Base-by-base conservation (phyloP, 2,888 invertebrate genomes). In the Anthophora plumipes region DNA sequence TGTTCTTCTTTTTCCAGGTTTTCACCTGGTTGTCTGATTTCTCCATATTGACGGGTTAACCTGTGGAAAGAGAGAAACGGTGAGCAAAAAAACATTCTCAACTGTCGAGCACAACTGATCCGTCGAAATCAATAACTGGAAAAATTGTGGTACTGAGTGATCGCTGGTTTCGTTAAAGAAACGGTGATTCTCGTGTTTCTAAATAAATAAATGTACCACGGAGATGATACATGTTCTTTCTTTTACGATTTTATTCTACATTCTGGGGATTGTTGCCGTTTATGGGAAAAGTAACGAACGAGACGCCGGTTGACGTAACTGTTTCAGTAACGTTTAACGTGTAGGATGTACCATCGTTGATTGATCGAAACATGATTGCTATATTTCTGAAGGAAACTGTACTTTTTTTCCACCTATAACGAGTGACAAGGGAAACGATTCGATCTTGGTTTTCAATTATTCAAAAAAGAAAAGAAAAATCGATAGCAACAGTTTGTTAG, bases 11-110 rank as follows among this genome's bases (percentile, higher is more conserved):
- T 76, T 91, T 89, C 69, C 86, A 77, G 52, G 77, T 73, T 61
- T 89, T 91, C 64, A 82, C 41, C 57, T 90, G 90, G 64, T 83
- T 86, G 39, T 92, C 88, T 17, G 64, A 20, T 31, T 88, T 88
- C 14, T 88, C 88, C 88, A 88, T 55, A 25, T 57, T 25, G 64
- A 9, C 66, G 46, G 25, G 25, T 22, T 67, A 46, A 63, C 72
- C 80, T 82, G 37, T 14, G 31, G 14, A 77, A 63, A 50, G n/a
- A 70, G 14, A 66, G 7, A 31, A 52, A 54, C 39, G 25, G 14
- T 68, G 12, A 76, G 52, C 17, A 54, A 48, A 69, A 20, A 3
- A 4, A n/a, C n/a, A n/a, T n/a, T n/a, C n/a, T n/a, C n/a, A n/a
- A 17, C 1, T 6, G 17, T 17, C 20, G 5, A 22, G 14, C 25